Base-by-base conservation (phyloP, 2,113 vertebrate species). In the Eidolon helvum region DNA sequence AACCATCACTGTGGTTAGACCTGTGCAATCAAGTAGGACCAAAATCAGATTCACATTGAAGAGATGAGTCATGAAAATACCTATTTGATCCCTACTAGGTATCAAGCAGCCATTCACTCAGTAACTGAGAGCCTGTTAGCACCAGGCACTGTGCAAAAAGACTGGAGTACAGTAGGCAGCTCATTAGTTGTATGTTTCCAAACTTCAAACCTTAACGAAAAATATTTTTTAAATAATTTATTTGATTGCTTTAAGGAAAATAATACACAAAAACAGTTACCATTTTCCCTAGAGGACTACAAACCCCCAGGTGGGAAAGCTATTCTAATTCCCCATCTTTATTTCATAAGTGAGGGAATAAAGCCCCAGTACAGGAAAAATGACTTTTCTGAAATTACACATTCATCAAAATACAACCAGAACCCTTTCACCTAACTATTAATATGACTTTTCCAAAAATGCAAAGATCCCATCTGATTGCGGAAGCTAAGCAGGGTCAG, bases 131-230 rank as follows among this genome's bases (percentile, higher is more conserved):
- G 48, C 33, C 18, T 2, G 28, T 40, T 19, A 87, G 7, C 30
- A 30, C 11, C 63, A 65, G 40, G 8, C 5, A 35, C 50, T 77
- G 45, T 10, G 4, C 0, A 69, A 87, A 59, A 28, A 80, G 3
- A 26, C 6, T 9, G 35, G 4, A n/a, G 53, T 30, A 61, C 4
- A 53, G 16, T 2, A 50, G n/a, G 19, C 0, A 75, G 38, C 21
- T 40, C 30, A 72, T 33, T 71, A 68, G 22, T 83, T 59, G 48
- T 4, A 57, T 35, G 40, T 82, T 63, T 15, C 53, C 40, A 83
- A 88, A n/a, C 9, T 78, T 82, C 35, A 87, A 50, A 75, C 74
- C 61, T 89, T 77, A 61, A 83, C 90, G 45, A 88, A 87, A 96
- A 82, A 24, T 26, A 78, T 57, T 40, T 77, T 71, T 84, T 88